Evolutionary conservation across 2,797 vertebrate species (phyloP).

Genomic region (Netta rufina): DNA sequence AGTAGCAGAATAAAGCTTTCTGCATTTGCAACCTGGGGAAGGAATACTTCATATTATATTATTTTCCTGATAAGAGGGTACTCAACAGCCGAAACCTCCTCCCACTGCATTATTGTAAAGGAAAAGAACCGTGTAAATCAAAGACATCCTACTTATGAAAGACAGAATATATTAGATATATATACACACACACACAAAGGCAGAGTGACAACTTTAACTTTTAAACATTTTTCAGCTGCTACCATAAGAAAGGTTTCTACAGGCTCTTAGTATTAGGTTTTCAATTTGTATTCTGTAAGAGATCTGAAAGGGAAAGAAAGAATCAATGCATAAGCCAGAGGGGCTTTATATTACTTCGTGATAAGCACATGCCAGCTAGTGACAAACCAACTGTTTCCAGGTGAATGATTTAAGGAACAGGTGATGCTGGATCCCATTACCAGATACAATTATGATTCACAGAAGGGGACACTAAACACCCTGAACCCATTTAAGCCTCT

Average conservation of each 20-base stretch:
- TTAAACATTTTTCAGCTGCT: background rate
- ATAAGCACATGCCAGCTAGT: background rate
- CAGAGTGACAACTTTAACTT: background rate
- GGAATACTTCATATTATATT: background rate
- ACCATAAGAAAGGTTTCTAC: background rate
- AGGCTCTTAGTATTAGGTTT: background rate
- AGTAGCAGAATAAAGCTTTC: background rate
- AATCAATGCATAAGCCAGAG: background rate
- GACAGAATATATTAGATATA: background rate
- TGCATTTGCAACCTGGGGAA: background rate
- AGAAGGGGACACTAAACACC: background rate
- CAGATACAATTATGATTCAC: background rate
- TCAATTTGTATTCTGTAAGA: background rate
- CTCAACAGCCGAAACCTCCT: background rate
- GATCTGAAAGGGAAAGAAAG: background rate
- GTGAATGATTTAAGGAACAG: background rate
- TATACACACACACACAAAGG: background rate
- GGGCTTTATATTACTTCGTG: background rate
- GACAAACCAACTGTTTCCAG: background rate
- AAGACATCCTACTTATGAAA: background rate
- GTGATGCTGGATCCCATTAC: background rate
- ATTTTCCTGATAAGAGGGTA: background rate
- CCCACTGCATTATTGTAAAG: background rate
- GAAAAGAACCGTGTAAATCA: background rate
- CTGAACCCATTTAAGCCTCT: background rate